Conservation (phyloP, 2,113 vertebrate genomes). For the Muntiacus muntjak region DNA sequence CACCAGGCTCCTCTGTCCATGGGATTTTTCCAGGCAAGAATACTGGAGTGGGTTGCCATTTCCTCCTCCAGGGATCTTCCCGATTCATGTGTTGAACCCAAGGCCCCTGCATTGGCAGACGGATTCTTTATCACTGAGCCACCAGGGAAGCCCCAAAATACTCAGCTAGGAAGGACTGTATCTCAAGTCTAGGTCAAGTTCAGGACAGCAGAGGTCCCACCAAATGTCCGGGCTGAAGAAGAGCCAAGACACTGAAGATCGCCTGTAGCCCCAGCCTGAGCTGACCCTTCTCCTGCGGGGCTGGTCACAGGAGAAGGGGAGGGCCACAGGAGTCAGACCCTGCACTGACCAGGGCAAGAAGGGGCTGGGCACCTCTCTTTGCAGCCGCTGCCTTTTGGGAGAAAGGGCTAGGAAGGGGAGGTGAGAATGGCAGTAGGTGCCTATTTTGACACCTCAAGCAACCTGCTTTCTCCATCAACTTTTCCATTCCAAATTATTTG, state of each 20-base stretch:
- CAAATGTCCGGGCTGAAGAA: neutral
- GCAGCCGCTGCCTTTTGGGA: neutral
- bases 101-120: neutral
- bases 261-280: neutral
- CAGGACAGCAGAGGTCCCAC: neutral
- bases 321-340: neutral
- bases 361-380: neutral
- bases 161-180: neutral
- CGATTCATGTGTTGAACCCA: neutral
- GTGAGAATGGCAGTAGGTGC: neutral
- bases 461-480: neutral
- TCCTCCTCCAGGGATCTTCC: neutral
- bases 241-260: neutral
- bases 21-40: neutral
- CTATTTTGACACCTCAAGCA: neutral
- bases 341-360: fast-evolving
- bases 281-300: neutral
- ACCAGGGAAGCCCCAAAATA: neutral
- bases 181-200: neutral
- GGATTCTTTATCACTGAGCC: neutral
- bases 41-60: neutral
- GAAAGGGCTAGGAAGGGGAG: neutral
- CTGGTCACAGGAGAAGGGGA: neutral
- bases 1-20: neutral
- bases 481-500: constrained; percentile 8